These are phyloP conservation scores for Enteromius afrohamiltoni DNA, from an alignment of 2,797 vertebrate genomes.

Conservation along the genomic window DNA sequence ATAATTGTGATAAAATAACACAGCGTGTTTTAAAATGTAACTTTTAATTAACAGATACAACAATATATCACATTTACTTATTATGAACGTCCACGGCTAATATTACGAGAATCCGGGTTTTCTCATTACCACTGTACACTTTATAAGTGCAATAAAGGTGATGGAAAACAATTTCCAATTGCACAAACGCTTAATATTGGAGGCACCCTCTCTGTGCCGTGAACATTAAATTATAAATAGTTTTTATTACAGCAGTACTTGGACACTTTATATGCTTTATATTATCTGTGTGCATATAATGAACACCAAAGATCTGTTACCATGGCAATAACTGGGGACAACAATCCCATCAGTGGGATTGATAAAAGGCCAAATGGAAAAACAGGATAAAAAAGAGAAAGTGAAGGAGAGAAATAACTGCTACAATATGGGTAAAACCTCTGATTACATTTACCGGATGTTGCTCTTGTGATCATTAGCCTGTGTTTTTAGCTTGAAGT, in stretches of 20 bases:
- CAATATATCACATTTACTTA: slow-evolving; percentile 38
- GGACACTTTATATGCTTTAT: slow-evolving; percentile 19
- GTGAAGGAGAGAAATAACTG: slow-evolving; percentile 33
- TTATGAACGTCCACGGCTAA: slow-evolving; percentile 36
- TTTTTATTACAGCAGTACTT: slow-evolving; percentile 34
- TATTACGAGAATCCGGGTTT: slow-evolving; percentile 37
- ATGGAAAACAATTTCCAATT: slow-evolving; percentile 41
- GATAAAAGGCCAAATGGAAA: slow-evolving; percentile 32
- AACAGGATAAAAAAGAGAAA: slow-evolving; percentile 12
- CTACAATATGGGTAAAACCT: slow-evolving; percentile 41
- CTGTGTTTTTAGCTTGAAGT: slow-evolving; percentile 26
- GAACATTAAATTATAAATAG: slow-evolving; percentile 43
- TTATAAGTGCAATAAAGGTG: slow-evolving; percentile 39
- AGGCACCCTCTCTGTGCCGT: slow-evolving; percentile 1
- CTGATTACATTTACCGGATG: slow-evolving; percentile 31
- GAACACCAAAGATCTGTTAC: slow-evolving; percentile 69
- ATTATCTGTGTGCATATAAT: slow-evolving; percentile 61
- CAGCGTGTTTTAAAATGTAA: slow-evolving; percentile 38
- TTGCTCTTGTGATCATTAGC: slow-evolving; percentile 44
- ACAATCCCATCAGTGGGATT: slow-evolving; percentile 45
- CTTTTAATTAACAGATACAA: slow-evolving; percentile 43
- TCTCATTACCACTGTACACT: slow-evolving; percentile 44
- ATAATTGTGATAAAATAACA: slow-evolving; percentile 43
- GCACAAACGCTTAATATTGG: slow-evolving; percentile 17
- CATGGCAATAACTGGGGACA: slow-evolving; percentile 71